Evolutionary conservation across 1,140 invertebrate species (phyloP), one percentile per base, ranked within the genome.

Genomic region (Carposina sasakii): DNA sequence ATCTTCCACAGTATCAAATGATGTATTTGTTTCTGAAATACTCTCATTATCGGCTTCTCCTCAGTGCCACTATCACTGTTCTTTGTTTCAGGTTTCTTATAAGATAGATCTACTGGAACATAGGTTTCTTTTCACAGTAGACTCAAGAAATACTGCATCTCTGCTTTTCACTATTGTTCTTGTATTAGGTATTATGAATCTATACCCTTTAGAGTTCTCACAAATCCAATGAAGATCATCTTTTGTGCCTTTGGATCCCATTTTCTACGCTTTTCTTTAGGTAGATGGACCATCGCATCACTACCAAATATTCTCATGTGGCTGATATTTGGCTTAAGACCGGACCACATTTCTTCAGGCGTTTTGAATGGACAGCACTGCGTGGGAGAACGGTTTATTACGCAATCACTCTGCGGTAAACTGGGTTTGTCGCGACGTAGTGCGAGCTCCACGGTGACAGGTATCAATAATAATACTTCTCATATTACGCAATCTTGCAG

Each of bases 261-360:
- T 37, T 37, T 37, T 13, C 20, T 17, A 2, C 40, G 20, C 9
- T 42, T 28, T n/a, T 64, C 28, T 30, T 64, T 61, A 43, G 71
- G 71, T 40, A 81, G 49, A 21, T 71, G 72, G 0, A 60, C 37
- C 37, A 41, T 40, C 60, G 52, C 52, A 71, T 44, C 61, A 24
- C 51, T 41, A 1, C 51, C 51, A 40, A 46, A 65, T 47, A 53
- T 41, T 22, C 63, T 70, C 6, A 86, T 47, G 52, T 85, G 54
- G 12, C 44, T 48, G 1, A 85, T 24, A 52, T 74, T 52, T 19
- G 52, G 53, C 28, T 52, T 63, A 10, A 30, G 24, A 13, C 56
- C 54, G 50, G 37, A 33, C 68, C 67, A 76, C 33, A 67, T 37
- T 54, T 71, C 64, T 39, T 60, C 43, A 24, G 68, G 68, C 30